Evolutionary conservation across 2,113 vertebrate genomes (phyloP).

Genomic region (Lates calcarifer): DNA sequence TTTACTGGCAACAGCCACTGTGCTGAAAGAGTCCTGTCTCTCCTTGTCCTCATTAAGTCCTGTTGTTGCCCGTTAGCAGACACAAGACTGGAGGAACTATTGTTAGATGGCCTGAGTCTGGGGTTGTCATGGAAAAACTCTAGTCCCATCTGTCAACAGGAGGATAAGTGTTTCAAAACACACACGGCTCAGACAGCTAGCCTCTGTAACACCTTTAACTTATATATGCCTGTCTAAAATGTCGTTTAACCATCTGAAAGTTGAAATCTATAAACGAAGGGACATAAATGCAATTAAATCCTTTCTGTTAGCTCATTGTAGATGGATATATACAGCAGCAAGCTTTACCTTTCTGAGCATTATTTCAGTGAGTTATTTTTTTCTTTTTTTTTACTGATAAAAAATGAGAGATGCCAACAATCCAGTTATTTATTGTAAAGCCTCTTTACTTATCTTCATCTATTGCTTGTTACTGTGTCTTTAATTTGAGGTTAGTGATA

Average conservation of each 20-base stretch:
- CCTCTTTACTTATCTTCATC: slow-evolving; percentile 13
- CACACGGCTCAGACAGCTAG: slow-evolving; percentile 55
- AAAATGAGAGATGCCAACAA: slow-evolving; percentile 3
- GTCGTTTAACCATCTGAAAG: slow-evolving; percentile 13
- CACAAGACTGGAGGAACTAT: slow-evolving; percentile 51
- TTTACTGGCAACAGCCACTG: slow-evolving; percentile 9
- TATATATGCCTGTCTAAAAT: slow-evolving; percentile 19
- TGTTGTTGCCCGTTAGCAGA: slow-evolving; percentile 52
- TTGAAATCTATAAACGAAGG: slow-evolving; percentile 20
- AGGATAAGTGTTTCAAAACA: slow-evolving; percentile 74
- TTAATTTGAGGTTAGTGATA: slow-evolving; percentile 33
- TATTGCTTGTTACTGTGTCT: slow-evolving; percentile 17
- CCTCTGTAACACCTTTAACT: slow-evolving; percentile 39
- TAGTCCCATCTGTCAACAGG: slow-evolving; percentile 68
- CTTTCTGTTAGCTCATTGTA: not conserved
- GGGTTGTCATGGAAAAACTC: slow-evolving; percentile 73
- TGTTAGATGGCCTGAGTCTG: slow-evolving; percentile 61
- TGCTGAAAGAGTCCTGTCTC: slow-evolving; percentile 53
- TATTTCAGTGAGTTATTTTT: not conserved
- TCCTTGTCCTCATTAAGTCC: slow-evolving; percentile 56
- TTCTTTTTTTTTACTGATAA: not conserved
- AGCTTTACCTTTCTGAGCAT: not conserved
- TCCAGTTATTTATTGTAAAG: not conserved
- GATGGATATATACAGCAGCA: not conserved
- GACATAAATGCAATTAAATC: not conserved